phyloP scores from a whole-genome alignment of 2,113 vertebrate species.

The Pelobates fuscus region DNA sequence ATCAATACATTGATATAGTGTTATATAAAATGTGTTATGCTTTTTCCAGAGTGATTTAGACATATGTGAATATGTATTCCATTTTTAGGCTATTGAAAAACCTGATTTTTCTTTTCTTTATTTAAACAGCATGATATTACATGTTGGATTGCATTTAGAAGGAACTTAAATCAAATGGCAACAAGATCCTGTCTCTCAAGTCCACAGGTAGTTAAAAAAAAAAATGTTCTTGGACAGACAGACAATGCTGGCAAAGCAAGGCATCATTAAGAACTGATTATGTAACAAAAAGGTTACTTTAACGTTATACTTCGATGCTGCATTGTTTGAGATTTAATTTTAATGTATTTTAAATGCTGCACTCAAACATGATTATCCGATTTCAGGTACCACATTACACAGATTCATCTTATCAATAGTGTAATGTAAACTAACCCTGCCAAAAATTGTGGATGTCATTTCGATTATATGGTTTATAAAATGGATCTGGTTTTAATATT shows the following conservation, averaged over 20 bases:
- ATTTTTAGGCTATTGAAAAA: slow-evolving; percentile 4
- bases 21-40: no score
- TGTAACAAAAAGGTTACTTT: slow-evolving; percentile 23
- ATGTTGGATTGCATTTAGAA: slow-evolving; percentile 25
- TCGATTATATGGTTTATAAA: background rate
- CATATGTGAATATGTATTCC: no score
- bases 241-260: slow-evolving; percentile 29
- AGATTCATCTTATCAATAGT: background rate
- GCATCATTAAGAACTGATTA: slow-evolving; percentile 28
- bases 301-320: slow-evolving; percentile 11
- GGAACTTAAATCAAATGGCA: slow-evolving; percentile 17
- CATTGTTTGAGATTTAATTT: slow-evolving; percentile 4
- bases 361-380: slow-evolving; percentile 4
- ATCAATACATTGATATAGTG: no score
- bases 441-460: background rate
- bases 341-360: slow-evolving; percentile 21
- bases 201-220: slow-evolving; percentile 1
- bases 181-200: background rate
- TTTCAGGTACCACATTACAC: background rate
- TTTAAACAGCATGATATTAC: slow-evolving; percentile 24
- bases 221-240: slow-evolving; percentile 15
- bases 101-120: slow-evolving; percentile 11
- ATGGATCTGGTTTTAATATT: no score
- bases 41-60: no score
- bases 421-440: background rate